Conservation (phyloP, 2,888 invertebrate genomes). For the Augiades crinisus region DNA sequence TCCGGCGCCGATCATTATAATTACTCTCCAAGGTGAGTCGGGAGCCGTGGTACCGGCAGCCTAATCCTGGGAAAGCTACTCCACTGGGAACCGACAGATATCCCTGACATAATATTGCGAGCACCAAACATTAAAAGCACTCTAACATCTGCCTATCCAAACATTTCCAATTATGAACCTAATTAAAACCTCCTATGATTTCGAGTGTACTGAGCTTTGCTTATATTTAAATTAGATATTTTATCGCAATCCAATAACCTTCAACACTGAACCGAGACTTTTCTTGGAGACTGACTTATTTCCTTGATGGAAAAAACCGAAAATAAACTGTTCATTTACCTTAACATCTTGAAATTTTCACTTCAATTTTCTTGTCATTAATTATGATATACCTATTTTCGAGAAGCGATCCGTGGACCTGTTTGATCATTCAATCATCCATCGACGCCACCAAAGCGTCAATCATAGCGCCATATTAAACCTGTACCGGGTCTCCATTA, state of each 20-base stretch:
- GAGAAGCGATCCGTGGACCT: neutral
- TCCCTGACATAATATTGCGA: constrained; percentile 61
- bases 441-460: constrained; percentile 11
- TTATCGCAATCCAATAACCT: no score
- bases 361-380: neutral
- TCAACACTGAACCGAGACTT: constrained; percentile 6
- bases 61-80: constrained; percentile 64
- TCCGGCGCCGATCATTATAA: constrained; percentile 80
- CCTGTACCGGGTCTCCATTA: constrained; percentile 35
- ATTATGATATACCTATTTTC: neutral
- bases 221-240: constrained; percentile 3
- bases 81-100: constrained; percentile 61
- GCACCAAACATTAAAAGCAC: constrained; percentile 67
- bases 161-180: constrained; percentile 59
- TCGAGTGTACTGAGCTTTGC: constrained; percentile 6
- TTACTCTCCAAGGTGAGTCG: constrained; percentile 79
- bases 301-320: no score
- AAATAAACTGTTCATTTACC: no score
- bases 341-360: neutral
- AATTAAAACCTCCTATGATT: constrained; percentile 60
- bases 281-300: neutral
- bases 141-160: constrained; percentile 62
- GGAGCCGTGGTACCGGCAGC: constrained; percentile 66
- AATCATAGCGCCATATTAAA: constrained; percentile 37
- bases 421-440: constrained; percentile 11